Evolutionary conservation across 2,113 vertebrate genomes (phyloP), one percentile per base, ranked within the genome.

Genomic region (Lophochroa leadbeateri): DNA sequence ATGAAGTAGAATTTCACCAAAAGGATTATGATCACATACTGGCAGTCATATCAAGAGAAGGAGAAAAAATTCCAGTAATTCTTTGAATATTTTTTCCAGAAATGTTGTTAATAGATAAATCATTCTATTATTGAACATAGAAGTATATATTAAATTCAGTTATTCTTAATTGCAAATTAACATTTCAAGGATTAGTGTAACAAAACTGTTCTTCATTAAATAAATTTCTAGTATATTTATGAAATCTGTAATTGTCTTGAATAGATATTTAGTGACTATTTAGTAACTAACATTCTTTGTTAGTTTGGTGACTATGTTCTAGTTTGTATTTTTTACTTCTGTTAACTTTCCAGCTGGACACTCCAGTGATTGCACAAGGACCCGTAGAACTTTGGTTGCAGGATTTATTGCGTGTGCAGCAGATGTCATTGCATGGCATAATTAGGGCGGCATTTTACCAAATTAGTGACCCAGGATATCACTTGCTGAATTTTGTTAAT

Each of bases 371-470:
- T 96, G 99, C 99, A 83, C 98, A 98, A 95, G 99, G 98, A 79
- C 97, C 98, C 16, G 98, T 99, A 47, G 99, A 99, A 96, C 92
- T 98, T 81, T 99, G 99, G 99, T 97, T 99, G 71, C 92, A 98
- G 71, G 91, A 98, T 21, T 94, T 99, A 86, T 75, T 99, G 86
- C 88, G 86, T 90, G 83, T 98, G 82, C 98, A 99, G 77, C 98
- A 98, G 96, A 90, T 79, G 12, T 99, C 99, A 17, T 93, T 99
- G 35, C 98, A 98, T 82, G 97, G 97, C 57, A 97, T 99, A 93
- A 99, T 99, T 90, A 98, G 97, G 88, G 91, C 96, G 41, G 98
- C 98, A 4, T 98, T 92, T 96, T 97, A 98, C 85, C 97, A 98
- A 74, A 98, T 99, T 94, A 98, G 96, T 29, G 98, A 99, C 37